Conservation (phyloP, 2,888 invertebrate species). For the Julus scandinavius region DNA sequence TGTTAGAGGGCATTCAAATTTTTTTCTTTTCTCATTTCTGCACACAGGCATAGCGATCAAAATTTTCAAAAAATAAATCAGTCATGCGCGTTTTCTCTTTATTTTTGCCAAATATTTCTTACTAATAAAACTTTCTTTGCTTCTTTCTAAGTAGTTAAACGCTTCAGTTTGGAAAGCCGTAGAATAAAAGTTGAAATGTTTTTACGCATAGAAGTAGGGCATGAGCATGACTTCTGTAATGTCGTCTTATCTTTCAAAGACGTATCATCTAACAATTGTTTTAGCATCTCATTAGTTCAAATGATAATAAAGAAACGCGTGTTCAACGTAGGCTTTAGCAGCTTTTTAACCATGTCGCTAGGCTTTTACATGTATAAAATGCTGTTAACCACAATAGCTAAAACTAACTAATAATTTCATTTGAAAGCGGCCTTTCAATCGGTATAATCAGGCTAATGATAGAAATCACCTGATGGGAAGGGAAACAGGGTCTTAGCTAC, state of each 20-base stretch:
- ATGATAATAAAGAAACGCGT: neutral
- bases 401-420: slow-evolving; percentile 1
- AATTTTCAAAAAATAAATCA: neutral
- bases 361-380: neutral
- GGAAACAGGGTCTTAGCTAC: neutral
- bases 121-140: no score
- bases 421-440: slow-evolving; percentile 15
- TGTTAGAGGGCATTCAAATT: neutral
- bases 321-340: neutral
- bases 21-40: no score
- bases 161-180: no score
- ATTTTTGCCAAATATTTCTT: neutral
- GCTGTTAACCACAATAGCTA: neutral
- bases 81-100: no score
- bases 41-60: no score
- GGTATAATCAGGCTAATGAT: neutral
- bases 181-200: no score
- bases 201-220: no score
- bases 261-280: neutral
- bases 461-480: neutral
- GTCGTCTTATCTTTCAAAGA: neutral
- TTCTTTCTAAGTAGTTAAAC: no score
- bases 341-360: slow-evolving; percentile 5
- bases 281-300: neutral
- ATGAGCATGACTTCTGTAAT: neutral